Evolutionary conservation across 2,888 invertebrate genomes (phyloP).

Genomic region (Cylindroiulus punctatus): DNA sequence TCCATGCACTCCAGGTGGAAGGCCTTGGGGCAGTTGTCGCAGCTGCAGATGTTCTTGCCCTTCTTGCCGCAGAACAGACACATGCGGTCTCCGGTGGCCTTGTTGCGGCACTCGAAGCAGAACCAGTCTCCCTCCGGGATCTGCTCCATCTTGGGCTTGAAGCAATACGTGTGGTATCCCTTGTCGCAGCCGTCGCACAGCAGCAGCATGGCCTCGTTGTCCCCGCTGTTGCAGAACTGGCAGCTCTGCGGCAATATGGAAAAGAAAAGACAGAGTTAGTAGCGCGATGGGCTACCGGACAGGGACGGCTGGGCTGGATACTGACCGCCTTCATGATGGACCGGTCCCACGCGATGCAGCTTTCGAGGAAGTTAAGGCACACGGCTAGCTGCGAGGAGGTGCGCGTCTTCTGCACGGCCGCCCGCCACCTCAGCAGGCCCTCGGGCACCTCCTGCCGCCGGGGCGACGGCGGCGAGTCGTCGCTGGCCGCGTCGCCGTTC

Average conservation of each 20-base stretch:
- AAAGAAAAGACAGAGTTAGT: slow-evolving; percentile 50
- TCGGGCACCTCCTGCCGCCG: slow-evolving; percentile 72
- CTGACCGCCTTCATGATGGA: slow-evolving; percentile 99
- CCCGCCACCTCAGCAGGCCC: slow-evolving; percentile 82
- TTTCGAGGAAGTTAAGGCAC: slow-evolving; percentile 88
- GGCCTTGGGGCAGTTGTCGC: slow-evolving; percentile 89
- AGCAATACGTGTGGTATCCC: slow-evolving; percentile 98
- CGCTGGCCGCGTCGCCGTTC: not conserved
- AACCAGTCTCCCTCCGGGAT: slow-evolving; percentile 99
- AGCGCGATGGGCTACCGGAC: no score
- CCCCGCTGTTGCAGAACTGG: slow-evolving; percentile 95
- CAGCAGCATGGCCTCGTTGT: slow-evolving; percentile 93
- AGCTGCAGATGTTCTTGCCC: slow-evolving; percentile 80
- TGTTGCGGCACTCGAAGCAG: slow-evolving; percentile 83
- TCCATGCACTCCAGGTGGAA: slow-evolving; percentile 94
- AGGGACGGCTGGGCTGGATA: no score
- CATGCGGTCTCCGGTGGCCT: slow-evolving; percentile 86
- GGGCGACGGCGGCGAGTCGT: slow-evolving; percentile 35
- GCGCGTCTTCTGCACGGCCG: slow-evolving; percentile 82
- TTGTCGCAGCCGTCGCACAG: slow-evolving; percentile 98
- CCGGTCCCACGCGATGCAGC: slow-evolving; percentile 97
- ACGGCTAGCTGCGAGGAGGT: slow-evolving; percentile 91
- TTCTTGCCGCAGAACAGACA: slow-evolving; percentile 92
- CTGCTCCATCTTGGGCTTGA: slow-evolving; percentile 94
- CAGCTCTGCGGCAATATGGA: slow-evolving; percentile 83